Percentiles rank a stretch among this genome's conserved stretches.
phyloP scores from a whole-genome alignment of 2,113 vertebrate genomes.

The Agelaius tricolor region DNA sequence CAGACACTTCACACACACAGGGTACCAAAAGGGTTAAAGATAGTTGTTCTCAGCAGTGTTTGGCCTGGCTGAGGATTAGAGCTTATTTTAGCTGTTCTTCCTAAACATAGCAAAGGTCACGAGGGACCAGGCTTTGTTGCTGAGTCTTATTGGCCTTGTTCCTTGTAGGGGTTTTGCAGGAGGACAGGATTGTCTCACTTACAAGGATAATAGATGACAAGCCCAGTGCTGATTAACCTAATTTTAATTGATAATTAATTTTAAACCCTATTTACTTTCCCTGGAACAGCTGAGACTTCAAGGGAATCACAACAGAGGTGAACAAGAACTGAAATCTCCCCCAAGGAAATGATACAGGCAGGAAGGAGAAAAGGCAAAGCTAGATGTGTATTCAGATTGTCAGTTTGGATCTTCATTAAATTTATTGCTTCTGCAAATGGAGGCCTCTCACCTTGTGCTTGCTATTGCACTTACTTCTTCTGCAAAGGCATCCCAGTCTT shows the following conservation, averaged over 20 bases:
- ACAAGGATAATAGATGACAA: conserved; percentile 71
- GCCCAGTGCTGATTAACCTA: conserved; percentile 71
- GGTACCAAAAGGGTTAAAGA: conserved; percentile 40
- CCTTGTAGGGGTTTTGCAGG: conserved; percentile 16
- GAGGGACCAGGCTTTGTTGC: conserved; percentile 28
- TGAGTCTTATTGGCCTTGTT: conserved; percentile 41
- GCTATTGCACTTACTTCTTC: background rate
- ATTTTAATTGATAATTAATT: conserved; percentile 81
- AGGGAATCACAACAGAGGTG: conserved; percentile 57
- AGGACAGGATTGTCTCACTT: conserved; percentile 56
- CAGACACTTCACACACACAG: background rate
- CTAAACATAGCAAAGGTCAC: conserved; percentile 67
- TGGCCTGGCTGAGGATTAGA: conserved; percentile 56
- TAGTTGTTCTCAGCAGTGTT: conserved; percentile 34
- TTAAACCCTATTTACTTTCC: conserved; percentile 76
- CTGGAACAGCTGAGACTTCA: conserved; percentile 70
- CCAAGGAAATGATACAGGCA: conserved; percentile 1
- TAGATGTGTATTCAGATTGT: background rate
- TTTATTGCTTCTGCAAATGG: background rate
- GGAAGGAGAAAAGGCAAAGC: background rate
- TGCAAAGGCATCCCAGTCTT: background rate
- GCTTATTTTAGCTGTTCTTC: conserved; percentile 67
- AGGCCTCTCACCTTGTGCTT: background rate
- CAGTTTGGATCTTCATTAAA: background rate
- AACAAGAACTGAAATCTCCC: conserved; percentile 43